Evolutionary conservation across 2,113 vertebrate genomes (phyloP).

Genomic region (Callospermophilus lateralis): DNA sequence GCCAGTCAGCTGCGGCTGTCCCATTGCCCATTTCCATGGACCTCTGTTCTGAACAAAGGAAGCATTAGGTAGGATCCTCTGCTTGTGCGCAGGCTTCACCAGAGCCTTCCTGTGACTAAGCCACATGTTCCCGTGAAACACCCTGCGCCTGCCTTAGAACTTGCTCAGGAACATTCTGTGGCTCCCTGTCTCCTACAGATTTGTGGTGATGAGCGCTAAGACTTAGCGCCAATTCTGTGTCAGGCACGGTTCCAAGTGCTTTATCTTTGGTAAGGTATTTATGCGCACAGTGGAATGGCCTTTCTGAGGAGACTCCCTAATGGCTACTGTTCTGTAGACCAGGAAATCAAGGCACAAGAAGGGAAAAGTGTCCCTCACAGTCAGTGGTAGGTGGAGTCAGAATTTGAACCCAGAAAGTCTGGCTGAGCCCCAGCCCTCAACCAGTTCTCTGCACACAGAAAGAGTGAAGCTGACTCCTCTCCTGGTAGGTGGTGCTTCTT

Average conservation of each 20-base stretch:
- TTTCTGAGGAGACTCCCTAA: background rate
- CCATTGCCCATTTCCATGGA: background rate
- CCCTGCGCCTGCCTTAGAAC: background rate
- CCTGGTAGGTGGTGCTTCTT: accelerated
- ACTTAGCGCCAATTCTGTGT: background rate
- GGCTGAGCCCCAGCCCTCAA: background rate
- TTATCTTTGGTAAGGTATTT: background rate
- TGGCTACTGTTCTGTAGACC: background rate
- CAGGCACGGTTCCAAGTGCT: background rate
- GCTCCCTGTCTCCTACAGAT: background rate
- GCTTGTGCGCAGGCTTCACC: background rate
- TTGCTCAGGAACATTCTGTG: background rate
- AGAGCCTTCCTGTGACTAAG: background rate
- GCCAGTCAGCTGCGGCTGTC: background rate
- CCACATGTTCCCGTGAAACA: background rate
- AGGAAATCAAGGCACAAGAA: background rate
- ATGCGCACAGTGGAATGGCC: background rate
- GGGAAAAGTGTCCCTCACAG: background rate
- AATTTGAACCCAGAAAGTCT: background rate
- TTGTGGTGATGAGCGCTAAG: background rate
- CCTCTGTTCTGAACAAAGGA: background rate
- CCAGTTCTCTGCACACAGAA: background rate
- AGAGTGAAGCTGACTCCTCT: background rate
- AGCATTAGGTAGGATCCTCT: background rate
- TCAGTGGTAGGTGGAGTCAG: background rate